These are phyloP conservation scores for Polyodon spathula DNA, from an alignment of 2,113 vertebrate species.

Conservation along the genomic window DNA sequence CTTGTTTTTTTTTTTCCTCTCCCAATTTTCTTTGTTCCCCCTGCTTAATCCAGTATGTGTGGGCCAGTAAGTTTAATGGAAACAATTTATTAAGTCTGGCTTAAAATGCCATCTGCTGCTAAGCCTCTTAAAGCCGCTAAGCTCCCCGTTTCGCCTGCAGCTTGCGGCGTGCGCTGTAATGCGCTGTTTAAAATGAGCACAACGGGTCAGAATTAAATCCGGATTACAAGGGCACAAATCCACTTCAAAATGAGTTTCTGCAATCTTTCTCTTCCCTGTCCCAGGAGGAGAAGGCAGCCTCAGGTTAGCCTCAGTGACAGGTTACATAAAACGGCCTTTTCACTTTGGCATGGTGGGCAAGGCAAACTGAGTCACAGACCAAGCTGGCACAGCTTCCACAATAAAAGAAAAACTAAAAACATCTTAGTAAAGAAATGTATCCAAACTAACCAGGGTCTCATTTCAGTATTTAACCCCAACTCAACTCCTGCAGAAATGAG, in stretches of 20 bases:
- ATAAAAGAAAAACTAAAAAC: too few species aligned
- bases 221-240: conserved; percentile 70
- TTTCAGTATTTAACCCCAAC: too few species aligned
- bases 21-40: conserved; percentile 53
- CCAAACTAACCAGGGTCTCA: too few species aligned
- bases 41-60: conserved; percentile 65
- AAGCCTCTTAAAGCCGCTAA: conserved; percentile 69
- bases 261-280: conserved; percentile 43
- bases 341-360: neutral
- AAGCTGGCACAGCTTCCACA: neutral
- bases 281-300: conserved; percentile 50
- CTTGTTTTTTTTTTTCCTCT: conserved; percentile 28
- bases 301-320: conserved; percentile 34
- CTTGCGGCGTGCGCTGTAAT: conserved; percentile 65
- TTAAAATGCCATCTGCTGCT: conserved; percentile 75
- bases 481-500: too few species aligned
- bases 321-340: conserved; percentile 15
- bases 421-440: too few species aligned
- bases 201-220: conserved; percentile 75
- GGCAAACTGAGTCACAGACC: neutral
- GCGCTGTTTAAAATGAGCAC: conserved; percentile 71
- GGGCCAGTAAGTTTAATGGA: conserved; percentile 72
- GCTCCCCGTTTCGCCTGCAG: conserved; percentile 58
- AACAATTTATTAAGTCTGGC: conserved; percentile 75
- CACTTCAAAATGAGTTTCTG: conserved; percentile 67